Percentiles rank a stretch among this genome's conserved stretches.
phyloP scores from a whole-genome alignment of 1,140 invertebrate genomes.

The Aethina tumida region DNA sequence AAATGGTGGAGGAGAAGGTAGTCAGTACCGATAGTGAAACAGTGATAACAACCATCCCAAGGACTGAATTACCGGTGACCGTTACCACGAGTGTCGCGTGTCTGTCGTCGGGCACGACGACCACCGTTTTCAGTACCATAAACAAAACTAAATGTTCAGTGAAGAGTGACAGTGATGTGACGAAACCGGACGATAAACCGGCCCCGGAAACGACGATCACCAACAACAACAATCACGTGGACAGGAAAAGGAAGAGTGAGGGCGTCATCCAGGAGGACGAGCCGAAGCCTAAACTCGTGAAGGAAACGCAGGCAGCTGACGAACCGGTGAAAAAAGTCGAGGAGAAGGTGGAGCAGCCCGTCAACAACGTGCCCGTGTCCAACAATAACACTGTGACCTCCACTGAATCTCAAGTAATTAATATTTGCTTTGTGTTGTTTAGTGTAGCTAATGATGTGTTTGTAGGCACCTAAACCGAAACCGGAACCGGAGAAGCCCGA shows the following conservation, averaged over 20 bases:
- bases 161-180: constrained; percentile 6
- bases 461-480: too few relatives aligned
- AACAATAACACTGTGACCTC: not conserved
- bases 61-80: constrained; percentile 7
- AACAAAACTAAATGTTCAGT: constrained; percentile 26
- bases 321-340: not conserved
- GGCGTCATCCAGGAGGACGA: too few relatives aligned
- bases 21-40: not conserved
- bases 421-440: too few relatives aligned
- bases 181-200: constrained; percentile 8
- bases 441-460: too few relatives aligned
- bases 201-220: not conserved
- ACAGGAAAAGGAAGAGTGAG: not conserved
- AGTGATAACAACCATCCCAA: not conserved
- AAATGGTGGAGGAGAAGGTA: constrained; percentile 8
- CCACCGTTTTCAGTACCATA: constrained; percentile 26
- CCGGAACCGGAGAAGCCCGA: too few relatives aligned
- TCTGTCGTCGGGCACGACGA: constrained; percentile 17
- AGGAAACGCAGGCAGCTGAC: too few relatives aligned
- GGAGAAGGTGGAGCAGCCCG: not conserved
- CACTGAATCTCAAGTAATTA: too few relatives aligned
- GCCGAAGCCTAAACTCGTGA: too few relatives aligned
- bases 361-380: constrained; percentile 3
- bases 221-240: not conserved
- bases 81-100: constrained; percentile 7